Percentiles rank a stretch among this genome's conserved stretches.
These are phyloP conservation scores for Chrysolina oricalcia DNA, from an alignment of 2,888 invertebrate species.

Conservation along the genomic window DNA sequence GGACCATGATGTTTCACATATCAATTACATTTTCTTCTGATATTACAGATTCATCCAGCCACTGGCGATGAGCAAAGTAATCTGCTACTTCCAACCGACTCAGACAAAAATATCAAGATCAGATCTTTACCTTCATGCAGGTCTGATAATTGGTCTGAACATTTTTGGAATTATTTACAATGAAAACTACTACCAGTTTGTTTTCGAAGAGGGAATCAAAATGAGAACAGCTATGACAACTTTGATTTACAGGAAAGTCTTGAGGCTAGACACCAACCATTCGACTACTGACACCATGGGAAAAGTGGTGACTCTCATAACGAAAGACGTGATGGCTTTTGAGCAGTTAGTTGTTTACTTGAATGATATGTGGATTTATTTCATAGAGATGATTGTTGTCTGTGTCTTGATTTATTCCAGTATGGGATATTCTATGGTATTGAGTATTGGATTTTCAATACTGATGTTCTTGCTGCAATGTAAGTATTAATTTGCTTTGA, in stretches of 20 bases:
- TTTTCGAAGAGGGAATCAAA: slow-evolving; percentile 85
- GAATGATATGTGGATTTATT: slow-evolving; percentile 94
- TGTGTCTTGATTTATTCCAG: slow-evolving; percentile 82
- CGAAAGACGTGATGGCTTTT: slow-evolving; percentile 94
- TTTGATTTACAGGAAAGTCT: slow-evolving; percentile 76
- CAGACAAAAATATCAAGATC: slow-evolving; percentile 54
- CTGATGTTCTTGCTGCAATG: slow-evolving; percentile 70
- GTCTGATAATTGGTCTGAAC: slow-evolving; percentile 81
- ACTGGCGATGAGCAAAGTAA: slow-evolving; percentile 58
- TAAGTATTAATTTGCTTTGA: slow-evolving; percentile 54
- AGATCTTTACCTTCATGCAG: slow-evolving; percentile 83
- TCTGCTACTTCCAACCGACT: slow-evolving; percentile 58
- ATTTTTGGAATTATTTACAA: slow-evolving; percentile 78
- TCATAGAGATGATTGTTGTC: slow-evolving; percentile 86
- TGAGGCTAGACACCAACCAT: slow-evolving; percentile 71
- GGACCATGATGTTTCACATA: neutral
- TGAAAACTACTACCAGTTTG: slow-evolving; percentile 84
- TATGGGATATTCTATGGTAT: slow-evolving; percentile 74
- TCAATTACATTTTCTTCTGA: neutral
- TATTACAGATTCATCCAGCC: slow-evolving; percentile 61
- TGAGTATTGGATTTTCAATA: slow-evolving; percentile 74
- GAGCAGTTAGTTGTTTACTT: slow-evolving; percentile 90
- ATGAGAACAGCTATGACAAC: slow-evolving; percentile 80
- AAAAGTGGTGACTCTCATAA: slow-evolving; percentile 88
- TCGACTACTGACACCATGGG: slow-evolving; percentile 81